phyloP scores from a whole-genome alignment of 2,797 vertebrate species.

The Sebastes aleutianus region DNA sequence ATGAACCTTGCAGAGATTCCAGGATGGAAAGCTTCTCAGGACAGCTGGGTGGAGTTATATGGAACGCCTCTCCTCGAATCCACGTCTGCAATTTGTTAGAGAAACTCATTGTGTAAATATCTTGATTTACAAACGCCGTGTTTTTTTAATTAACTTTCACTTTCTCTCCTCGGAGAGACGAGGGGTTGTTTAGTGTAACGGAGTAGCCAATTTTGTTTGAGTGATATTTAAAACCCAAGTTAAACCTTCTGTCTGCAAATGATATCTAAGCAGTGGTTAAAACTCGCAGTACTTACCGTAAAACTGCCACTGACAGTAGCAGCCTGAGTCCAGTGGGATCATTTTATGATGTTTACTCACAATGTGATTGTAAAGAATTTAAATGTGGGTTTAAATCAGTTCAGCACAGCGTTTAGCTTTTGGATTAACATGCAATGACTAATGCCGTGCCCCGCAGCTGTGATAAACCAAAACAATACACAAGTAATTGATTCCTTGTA shows the following conservation, averaged over 20 bases:
- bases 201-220: background rate
- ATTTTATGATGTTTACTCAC: background rate
- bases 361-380: background rate
- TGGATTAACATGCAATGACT: background rate
- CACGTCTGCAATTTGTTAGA: conserved; percentile 69
- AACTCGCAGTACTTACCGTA: background rate
- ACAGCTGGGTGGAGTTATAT: conserved; percentile 71
- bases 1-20: conserved; percentile 65
- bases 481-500: background rate
- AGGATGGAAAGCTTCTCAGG: conserved; percentile 54
- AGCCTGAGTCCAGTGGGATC: background rate
- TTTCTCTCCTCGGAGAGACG: background rate
- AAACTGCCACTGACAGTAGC: background rate
- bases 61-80: conserved; percentile 70
- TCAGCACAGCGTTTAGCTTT: background rate
- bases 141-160: conserved; percentile 34
- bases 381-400: background rate
- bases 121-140: conserved; percentile 40
- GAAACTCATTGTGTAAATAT: conserved; percentile 63
- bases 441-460: background rate
- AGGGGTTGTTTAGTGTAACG: background rate
- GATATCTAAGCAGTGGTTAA: background rate
- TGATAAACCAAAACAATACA: conserved; percentile 3
- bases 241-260: background rate
- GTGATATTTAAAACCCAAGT: background rate